These are phyloP conservation scores for Rhea pennata DNA, from an alignment of 2,113 vertebrate genomes.

Conservation along the genomic window DNA sequence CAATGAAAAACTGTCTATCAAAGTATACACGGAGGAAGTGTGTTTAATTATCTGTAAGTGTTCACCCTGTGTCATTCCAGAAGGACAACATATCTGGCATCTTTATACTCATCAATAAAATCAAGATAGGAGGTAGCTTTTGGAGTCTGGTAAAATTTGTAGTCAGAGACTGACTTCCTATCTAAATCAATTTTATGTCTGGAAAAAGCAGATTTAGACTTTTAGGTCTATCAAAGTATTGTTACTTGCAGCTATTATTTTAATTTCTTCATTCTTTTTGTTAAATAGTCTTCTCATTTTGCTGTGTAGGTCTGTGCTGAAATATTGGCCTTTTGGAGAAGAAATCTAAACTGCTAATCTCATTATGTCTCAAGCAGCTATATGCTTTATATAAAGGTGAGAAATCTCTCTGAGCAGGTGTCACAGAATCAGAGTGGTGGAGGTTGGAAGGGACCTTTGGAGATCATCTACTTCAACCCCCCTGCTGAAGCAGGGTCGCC, in stretches of 20 bases:
- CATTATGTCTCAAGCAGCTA: not conserved
- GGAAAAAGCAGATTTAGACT: not conserved
- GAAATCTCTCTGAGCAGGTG: not conserved
- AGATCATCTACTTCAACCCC: too few relatives aligned
- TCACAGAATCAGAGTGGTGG: too few relatives aligned
- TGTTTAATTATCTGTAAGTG: not conserved
- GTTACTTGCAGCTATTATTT: not conserved
- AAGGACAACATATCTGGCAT: not conserved
- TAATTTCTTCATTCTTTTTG: not conserved
- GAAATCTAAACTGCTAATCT: not conserved
- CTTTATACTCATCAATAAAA: not conserved
- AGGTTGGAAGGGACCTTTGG: too few relatives aligned
- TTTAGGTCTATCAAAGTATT: not conserved
- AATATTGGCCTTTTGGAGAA: not conserved
- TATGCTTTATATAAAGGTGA: not conserved
- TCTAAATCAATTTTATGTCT: not conserved
- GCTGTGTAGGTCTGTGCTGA: not conserved
- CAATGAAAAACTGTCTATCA: not conserved
- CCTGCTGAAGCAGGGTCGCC: too few relatives aligned
- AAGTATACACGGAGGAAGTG: not conserved
- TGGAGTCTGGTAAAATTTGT: not conserved
- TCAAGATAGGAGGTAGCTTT: not conserved
- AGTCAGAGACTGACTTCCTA: not conserved
- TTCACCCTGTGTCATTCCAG: not conserved
- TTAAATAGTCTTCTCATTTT: not conserved